Base-by-base conservation (phyloP, 2,113 vertebrate genomes). In the Chunga burmeisteri region DNA sequence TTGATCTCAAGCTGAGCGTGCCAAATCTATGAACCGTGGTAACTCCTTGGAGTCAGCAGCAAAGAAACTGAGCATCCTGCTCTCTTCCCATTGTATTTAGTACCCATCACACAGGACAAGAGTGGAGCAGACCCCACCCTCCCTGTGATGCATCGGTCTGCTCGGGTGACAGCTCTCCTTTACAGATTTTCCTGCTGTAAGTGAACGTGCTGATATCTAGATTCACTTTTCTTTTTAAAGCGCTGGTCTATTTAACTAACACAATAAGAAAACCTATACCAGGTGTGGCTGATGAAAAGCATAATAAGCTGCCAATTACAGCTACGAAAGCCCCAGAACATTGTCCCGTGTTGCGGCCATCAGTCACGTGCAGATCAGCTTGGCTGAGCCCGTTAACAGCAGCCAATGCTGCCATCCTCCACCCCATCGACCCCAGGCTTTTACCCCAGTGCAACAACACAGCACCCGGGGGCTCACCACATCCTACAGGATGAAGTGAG, bases 101-200 rank as follows among this genome's bases (percentile, higher is more conserved):
- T 23, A 17, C 23, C 44, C 53, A 5, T 2, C 27, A 3, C n/a
- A 38, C 56, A 14, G 53, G 29, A 68, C 44, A 32, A 38, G 79
- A 68, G 62, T 3, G 2, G 9, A 47, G 53, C 72, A 82, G 50
- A 46, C 3, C 53, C 58, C 2, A 0, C 11, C 50, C 44, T 40
- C 68, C 82, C 40, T 7, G 53, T 1, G 1, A 3, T 5, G 26
- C 9, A 2, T 61, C 6, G 0, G 21, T 52, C n/a, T 0, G 0
- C 58, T 70, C 1, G 0, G 21, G 44, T 6, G 21, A 66, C 62
- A 10, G 66, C 42, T 84, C 26, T 34, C 44, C 58, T 27, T 23
- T 18, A 23, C 78, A 49, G 5, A 4, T 46, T 26, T 40, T 63
- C 61, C 82, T 21, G 56, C 38, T n/a, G 40, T 20, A 10, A 38